phyloP scores from a whole-genome alignment of 1,140 invertebrate genomes.

The Callitettix versicolor region DNA sequence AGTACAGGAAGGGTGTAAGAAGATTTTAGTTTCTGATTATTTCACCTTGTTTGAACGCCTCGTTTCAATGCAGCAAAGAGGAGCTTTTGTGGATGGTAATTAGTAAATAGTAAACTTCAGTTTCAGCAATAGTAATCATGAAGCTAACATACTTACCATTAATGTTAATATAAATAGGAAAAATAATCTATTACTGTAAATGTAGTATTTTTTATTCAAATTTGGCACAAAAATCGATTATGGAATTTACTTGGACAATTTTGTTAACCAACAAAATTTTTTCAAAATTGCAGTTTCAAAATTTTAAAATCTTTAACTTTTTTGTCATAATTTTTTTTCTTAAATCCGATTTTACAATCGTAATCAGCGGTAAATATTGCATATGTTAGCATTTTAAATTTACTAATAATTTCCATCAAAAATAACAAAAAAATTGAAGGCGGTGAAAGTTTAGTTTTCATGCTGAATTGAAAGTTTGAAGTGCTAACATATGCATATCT shows the following conservation, averaged over 20 bases:
- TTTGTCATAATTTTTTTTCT: too few species aligned
- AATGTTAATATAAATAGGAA: neutral
- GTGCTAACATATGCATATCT: too few species aligned
- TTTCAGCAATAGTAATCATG: neutral
- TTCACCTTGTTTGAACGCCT: slow-evolving; percentile 78
- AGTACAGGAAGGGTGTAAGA: slow-evolving; percentile 78
- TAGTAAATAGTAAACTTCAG: neutral
- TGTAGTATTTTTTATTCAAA: neutral
- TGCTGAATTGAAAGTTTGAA: too few species aligned
- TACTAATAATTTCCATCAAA: neutral
- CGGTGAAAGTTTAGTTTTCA: too few species aligned
- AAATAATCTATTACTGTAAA: neutral
- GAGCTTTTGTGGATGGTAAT: slow-evolving; percentile 53
- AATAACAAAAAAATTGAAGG: too few species aligned
- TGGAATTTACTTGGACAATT: neutral
- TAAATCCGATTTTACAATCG: too few species aligned
- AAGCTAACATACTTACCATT: neutral
- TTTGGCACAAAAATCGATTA: neutral
- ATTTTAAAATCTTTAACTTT: too few species aligned
- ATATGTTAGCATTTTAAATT: neutral
- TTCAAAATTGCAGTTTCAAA: too few species aligned
- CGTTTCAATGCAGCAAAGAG: slow-evolving; percentile 63
- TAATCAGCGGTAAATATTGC: too few species aligned
- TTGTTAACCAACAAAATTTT: slow-evolving; percentile 1
- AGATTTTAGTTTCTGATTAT: slow-evolving; percentile 79